These are phyloP conservation scores for Ephestia elutella DNA, from an alignment of 1,140 invertebrate genomes.

Conservation along the genomic window DNA sequence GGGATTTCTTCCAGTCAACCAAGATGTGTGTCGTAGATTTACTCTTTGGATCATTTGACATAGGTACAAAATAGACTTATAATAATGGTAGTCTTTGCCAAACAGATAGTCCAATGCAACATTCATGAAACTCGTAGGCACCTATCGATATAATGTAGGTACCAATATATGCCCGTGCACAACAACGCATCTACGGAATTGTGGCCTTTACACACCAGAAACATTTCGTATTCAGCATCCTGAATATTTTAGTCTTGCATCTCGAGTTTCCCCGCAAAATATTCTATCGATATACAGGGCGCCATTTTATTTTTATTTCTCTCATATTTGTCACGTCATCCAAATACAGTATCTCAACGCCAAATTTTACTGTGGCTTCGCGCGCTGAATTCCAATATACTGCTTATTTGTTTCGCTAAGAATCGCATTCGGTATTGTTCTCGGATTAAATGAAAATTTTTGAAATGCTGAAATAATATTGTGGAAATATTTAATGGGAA, in stretches of 20 bases:
- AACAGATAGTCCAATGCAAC: too few relatives aligned
- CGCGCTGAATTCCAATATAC: constrained; percentile 16
- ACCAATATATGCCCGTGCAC: background rate
- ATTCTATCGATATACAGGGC: constrained; percentile 8
- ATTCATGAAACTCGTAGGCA: too few relatives aligned
- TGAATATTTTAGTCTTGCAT: constrained; percentile 9
- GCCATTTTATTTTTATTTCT: constrained; percentile 19
- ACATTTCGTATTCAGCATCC: background rate
- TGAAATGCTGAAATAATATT: background rate
- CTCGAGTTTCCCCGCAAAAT: constrained; percentile 6
- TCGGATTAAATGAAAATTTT: background rate
- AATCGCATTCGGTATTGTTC: constrained; percentile 8
- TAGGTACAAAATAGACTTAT: too few relatives aligned
- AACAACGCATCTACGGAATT: background rate
- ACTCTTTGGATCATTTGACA: too few relatives aligned
- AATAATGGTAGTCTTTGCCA: too few relatives aligned
- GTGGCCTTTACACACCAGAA: background rate
- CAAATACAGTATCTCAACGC: constrained; percentile 17
- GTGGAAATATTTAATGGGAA: too few relatives aligned
- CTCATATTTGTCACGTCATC: constrained; percentile 21
- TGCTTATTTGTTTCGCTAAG: constrained; percentile 6
- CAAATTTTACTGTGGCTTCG: constrained; percentile 16
- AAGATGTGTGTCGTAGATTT: too few relatives aligned
- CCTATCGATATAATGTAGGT: too few relatives aligned
- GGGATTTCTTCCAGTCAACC: too few relatives aligned